Evolutionary conservation across 2,888 invertebrate genomes (phyloP).

Genomic region (Tillus elongatus): DNA sequence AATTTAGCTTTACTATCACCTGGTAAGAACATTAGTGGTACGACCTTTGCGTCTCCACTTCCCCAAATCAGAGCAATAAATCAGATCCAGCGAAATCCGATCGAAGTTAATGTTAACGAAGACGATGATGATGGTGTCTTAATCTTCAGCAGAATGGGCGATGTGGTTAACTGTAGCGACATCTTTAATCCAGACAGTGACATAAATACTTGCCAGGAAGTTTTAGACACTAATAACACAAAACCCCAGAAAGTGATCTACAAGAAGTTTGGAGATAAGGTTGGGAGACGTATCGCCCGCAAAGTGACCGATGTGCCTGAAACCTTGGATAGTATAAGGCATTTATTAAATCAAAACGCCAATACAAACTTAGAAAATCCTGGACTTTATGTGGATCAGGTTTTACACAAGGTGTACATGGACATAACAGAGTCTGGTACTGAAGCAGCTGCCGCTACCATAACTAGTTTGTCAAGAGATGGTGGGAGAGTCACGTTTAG

Average conservation of each 20-base stretch:
- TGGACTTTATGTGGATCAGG: conserved; percentile 52
- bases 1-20: conserved; percentile 59
- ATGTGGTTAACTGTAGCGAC: conserved; percentile 29
- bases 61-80: neutral
- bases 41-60: conserved; percentile 7
- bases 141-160: conserved; percentile 27
- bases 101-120: too few species aligned
- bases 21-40: conserved; percentile 29
- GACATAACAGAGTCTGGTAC: conserved; percentile 60
- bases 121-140: conserved; percentile 19
- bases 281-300: conserved; percentile 30
- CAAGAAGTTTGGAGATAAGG: conserved; percentile 33
- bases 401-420: conserved; percentile 58
- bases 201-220: conserved; percentile 23
- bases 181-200: conserved; percentile 29
- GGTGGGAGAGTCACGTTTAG: conserved; percentile 47
- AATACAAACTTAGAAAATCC: conserved; percentile 51
- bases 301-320: conserved; percentile 19
- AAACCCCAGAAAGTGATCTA: conserved; percentile 28
- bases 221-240: conserved; percentile 19
- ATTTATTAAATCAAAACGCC: conserved; percentile 30
- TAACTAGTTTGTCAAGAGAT: conserved; percentile 48
- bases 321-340: conserved; percentile 31
- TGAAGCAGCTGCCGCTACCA: conserved; percentile 60
- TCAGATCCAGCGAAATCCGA: conserved; percentile 4